Conservation (phyloP, 2,113 vertebrate species). For the Psittacara wagleri region DNA sequence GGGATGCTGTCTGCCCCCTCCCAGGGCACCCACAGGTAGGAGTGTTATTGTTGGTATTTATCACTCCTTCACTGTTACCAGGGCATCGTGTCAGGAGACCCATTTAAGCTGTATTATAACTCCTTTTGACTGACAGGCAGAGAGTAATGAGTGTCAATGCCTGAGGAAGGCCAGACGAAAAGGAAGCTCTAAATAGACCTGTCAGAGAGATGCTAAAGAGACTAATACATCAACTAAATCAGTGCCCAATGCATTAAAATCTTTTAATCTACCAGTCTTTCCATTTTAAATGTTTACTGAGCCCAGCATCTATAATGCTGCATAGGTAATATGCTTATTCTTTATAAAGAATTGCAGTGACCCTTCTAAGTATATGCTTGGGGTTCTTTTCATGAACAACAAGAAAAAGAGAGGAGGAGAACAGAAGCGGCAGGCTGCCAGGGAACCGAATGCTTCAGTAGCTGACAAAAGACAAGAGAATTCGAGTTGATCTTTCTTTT, state of each 20-base stretch:
- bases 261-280: neutral
- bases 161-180: neutral
- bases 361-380: neutral
- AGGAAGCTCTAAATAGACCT: conserved; percentile 31
- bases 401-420: conserved; percentile 56
- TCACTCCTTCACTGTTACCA: neutral
- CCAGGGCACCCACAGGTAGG: neutral
- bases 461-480: conserved; percentile 70
- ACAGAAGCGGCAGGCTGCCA: conserved; percentile 57
- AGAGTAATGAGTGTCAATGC: conserved; percentile 11
- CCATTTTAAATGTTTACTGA: conserved; percentile 35
- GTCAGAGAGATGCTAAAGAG: conserved; percentile 34
- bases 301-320: neutral
- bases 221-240: neutral
- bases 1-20: neutral
- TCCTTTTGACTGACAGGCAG: conserved; percentile 18
- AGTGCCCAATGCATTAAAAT: neutral
- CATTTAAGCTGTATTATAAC: neutral
- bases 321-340: neutral
- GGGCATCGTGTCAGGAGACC: neutral
- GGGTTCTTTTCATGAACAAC: conserved; percentile 52
- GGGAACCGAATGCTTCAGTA: conserved; percentile 62
- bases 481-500: neutral
- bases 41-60: neutral
- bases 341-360: conserved; percentile 32